Evolutionary conservation across 2,888 invertebrate species (phyloP).

Genomic region (Tanytarsus gracilentus): DNA sequence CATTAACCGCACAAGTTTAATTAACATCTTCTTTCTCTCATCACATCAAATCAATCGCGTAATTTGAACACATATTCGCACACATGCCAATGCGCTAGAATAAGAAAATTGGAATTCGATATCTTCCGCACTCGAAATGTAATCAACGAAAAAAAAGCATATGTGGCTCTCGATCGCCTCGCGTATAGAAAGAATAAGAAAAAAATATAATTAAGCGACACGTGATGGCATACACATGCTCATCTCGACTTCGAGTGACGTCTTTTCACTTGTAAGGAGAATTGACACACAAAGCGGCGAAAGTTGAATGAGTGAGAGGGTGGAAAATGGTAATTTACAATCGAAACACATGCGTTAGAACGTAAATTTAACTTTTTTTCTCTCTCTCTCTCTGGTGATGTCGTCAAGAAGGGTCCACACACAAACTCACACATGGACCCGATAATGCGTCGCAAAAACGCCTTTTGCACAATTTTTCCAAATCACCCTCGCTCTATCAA

Average conservation of each 20-base stretch:
- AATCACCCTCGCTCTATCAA: constrained; percentile 28
- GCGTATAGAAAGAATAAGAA: too few relatives aligned
- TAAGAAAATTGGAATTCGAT: not conserved
- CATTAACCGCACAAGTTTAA: too few relatives aligned
- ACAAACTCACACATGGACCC: not conserved
- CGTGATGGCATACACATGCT: constrained; percentile 8
- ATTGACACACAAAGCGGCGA: too few relatives aligned
- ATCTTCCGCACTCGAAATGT: not conserved
- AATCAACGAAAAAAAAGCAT: not conserved
- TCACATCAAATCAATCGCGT: too few relatives aligned
- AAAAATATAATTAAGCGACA: constrained; percentile 12
- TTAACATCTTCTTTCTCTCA: too few relatives aligned
- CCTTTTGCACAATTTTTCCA: constrained; percentile 15
- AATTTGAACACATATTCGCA: too few relatives aligned
- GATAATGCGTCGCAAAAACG: constrained; percentile 1
- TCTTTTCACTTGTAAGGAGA: too few relatives aligned
- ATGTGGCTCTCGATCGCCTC: too few relatives aligned
- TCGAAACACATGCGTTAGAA: constrained; percentile 4
- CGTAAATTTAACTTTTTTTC: not conserved
- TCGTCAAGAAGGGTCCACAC: constrained; percentile 18
- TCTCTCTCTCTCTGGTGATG: not conserved
- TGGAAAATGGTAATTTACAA: constrained; percentile 12
- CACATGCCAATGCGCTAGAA: not conserved
- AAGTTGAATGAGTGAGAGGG: not conserved
- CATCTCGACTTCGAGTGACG: too few relatives aligned